Evolutionary conservation across 2,113 vertebrate species (phyloP).

Genomic region (Bolborhynchus lineola): DNA sequence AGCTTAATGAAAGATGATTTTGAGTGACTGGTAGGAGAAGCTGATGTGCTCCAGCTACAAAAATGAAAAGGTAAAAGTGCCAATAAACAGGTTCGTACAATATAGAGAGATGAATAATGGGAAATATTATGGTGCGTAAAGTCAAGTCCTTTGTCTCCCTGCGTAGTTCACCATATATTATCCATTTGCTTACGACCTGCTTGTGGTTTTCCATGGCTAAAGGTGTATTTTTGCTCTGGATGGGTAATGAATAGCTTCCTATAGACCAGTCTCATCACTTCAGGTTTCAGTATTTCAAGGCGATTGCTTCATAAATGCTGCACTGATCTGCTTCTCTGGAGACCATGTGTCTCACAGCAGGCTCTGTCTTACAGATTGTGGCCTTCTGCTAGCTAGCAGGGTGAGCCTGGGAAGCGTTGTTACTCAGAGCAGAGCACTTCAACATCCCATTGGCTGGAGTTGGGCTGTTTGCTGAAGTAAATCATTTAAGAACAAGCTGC

Average conservation of each 20-base stretch:
- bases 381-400: neutral
- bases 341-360: neutral
- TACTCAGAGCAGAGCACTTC: neutral
- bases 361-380: neutral
- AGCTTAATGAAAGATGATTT: neutral
- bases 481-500: neutral
- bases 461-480: neutral
- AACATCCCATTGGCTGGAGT: neutral
- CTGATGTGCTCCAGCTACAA: neutral
- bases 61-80: neutral
- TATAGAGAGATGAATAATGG: conserved; percentile 38
- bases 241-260: conserved; percentile 45
- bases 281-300: neutral
- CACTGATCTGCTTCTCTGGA: neutral
- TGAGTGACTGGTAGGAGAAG: neutral
- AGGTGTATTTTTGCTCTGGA: neutral
- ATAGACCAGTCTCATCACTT: conserved; percentile 39
- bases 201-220: neutral
- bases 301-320: conserved; percentile 42
- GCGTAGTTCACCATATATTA: conserved; percentile 26
- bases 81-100: neutral
- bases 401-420: neutral
- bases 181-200: conserved; percentile 30
- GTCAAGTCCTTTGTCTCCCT: conserved; percentile 46
- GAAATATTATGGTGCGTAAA: conserved; percentile 55